Evolutionary conservation across 2,888 invertebrate genomes (phyloP), one percentile per base, ranked within the genome.

Genomic region (Clepsis dumicolana): DNA sequence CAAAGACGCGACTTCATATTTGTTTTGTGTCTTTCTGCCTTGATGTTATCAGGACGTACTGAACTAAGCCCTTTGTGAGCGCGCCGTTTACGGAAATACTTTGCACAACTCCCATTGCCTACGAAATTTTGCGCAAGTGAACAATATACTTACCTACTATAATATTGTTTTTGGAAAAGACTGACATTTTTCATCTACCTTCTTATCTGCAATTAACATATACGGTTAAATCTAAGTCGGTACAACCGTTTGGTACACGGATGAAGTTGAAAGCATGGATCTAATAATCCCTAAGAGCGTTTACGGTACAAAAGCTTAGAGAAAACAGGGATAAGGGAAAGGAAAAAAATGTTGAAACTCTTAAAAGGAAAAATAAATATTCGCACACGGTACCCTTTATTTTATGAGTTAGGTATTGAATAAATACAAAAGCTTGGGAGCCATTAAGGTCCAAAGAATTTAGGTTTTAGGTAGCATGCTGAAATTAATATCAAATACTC

Each of bases 1-100:
- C 76, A 77, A 80, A 82, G 79, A 80, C 81, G 77, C 75, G 74
- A 82, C 80, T 84, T 82, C 79, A 84, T 84, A 80, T 87, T 87
- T 84, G 81, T 84, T 83, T 83, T 82, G 75, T 74, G 74, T 75
- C 74, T 72, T 78, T 76, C 75, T 73, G 72, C 71, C 75, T 74
- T 71, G 74, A 79, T 75, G 74, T 81, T 81, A 80, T 80, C 78
- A 82, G 75, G 59, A 27, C 64, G 21, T 24, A 79, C 75, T 69
- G 71, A 76, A 76, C 76, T 75, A 75, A 78, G 77, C 74, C 78
- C 78, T 83, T 80, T 83, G 81, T 79, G 80, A 75, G 75, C 71
- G 70, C 73, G 70, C 73, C 72, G 70, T 78, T 82, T 79, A 74
- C 75, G 74, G 74, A 75, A 78, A 75, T 73, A 75, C 77, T 80